A percentile compares a stretch with the other conserved stretches of the same genome.
These are phyloP conservation scores for Threskiornis aethiopicus DNA, from an alignment of 2,797 vertebrate species.

Conservation along the genomic window DNA sequence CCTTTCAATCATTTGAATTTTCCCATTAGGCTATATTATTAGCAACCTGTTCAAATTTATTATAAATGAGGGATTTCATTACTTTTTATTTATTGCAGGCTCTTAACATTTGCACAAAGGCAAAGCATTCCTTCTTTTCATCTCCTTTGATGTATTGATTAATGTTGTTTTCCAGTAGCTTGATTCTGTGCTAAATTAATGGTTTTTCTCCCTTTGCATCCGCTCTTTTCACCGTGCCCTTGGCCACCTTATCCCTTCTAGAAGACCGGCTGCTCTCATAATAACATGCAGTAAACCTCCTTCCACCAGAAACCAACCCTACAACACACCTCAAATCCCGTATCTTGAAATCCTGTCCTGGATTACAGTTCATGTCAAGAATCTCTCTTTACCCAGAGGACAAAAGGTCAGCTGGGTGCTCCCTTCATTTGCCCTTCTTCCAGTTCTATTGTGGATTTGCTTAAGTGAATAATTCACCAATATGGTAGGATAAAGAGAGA, in stretches of 20 bases:
- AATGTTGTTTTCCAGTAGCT: neutral
- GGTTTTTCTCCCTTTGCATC: neutral
- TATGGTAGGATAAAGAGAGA: neutral
- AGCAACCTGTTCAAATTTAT: constrained; percentile 16
- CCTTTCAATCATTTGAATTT: constrained; percentile 18
- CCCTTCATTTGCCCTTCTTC: neutral
- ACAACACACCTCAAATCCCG: neutral
- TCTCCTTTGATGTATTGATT: neutral
- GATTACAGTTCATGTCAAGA: neutral
- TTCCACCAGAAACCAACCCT: neutral
- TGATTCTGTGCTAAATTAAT: neutral
- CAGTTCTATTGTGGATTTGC: neutral
- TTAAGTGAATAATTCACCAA: neutral
- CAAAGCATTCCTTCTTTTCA: neutral
- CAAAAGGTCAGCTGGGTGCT: neutral
- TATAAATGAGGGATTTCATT: constrained; percentile 33
- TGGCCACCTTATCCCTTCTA: neutral
- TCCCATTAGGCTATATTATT: constrained; percentile 26
- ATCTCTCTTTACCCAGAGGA: neutral
- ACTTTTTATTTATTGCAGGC: constrained; percentile 27
- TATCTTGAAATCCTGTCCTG: neutral
- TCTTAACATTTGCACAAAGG: constrained; percentile 34
- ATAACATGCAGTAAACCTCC: neutral
- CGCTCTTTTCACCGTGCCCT: neutral
- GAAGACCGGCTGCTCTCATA: neutral